A percentile compares a stretch with the other conserved stretches of the same genome.
phyloP scores from a whole-genome alignment of 2,888 invertebrate species.

The Xylota segnis region DNA sequence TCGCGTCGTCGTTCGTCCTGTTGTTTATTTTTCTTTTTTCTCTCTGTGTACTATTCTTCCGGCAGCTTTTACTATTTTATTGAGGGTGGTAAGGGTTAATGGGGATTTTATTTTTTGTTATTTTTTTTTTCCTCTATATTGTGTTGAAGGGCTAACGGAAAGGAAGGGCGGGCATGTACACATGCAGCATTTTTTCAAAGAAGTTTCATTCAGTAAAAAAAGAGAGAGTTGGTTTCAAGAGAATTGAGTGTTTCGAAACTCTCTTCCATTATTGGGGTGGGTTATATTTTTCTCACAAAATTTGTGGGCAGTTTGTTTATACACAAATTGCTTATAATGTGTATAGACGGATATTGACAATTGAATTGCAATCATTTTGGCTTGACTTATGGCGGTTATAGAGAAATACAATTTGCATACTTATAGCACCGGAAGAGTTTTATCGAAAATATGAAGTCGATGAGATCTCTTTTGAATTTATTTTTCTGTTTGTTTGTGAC shows the following conservation, averaged over 20 bases:
- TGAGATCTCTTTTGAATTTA: not conserved
- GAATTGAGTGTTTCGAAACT: conserved; percentile 5
- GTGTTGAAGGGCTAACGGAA: conserved; percentile 10
- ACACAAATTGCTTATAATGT: conserved; percentile 11
- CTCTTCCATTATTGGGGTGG: conserved; percentile 17
- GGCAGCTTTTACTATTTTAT: conserved; percentile 68
- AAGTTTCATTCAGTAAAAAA: conserved; percentile 71
- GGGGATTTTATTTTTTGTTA: conserved; percentile 3
- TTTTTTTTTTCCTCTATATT: not conserved
- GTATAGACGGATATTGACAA: not conserved
- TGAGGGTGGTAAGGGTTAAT: conserved; percentile 61
- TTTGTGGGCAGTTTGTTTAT: conserved; percentile 49
- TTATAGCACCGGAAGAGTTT: not conserved
- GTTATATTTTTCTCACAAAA: conserved; percentile 1
- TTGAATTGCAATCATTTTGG: not conserved
- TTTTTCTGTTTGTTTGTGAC: not conserved
- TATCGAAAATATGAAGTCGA: not conserved
- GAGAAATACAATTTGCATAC: not conserved
- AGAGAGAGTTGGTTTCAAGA: conserved; percentile 45
- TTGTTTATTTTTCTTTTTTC: conserved; percentile 37
- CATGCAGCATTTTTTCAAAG: conserved; percentile 11
- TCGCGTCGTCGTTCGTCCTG: conserved; percentile 30
- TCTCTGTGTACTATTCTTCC: conserved; percentile 52
- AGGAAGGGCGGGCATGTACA: not conserved
- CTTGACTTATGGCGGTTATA: not conserved